Evolutionary conservation across 2,797 vertebrate genomes (phyloP), one percentile per base, ranked within the genome.

Genomic region (Sebastolobus alascanus): DNA sequence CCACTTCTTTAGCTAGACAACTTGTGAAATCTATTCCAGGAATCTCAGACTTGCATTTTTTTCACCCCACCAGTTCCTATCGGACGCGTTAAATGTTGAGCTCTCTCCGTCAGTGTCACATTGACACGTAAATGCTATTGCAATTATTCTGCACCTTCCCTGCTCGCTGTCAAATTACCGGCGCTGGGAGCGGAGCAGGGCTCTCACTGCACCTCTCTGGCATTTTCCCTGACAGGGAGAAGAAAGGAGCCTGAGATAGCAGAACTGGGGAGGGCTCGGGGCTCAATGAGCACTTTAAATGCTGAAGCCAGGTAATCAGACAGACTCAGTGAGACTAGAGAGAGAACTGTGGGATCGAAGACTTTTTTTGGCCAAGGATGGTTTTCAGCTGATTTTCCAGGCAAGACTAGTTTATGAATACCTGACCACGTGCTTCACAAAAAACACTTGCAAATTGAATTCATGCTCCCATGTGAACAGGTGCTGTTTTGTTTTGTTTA

Each of bases 81-180:
- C 40, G 55, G 77, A 89, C 61, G 69, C 13, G 20, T 88, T 91
- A 91, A 91, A 91, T 90, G 89, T 88, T 86, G 84, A 84, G 84
- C 79, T 87, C 89, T 81, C 79, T 87, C 89, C 54, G 68, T 88
- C 89, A 77, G 90, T 90, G 89, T 93, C 92, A 93, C 88, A 90
- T 82, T 91, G 92, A 92, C 89, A 89, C 84, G 66, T 91, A 93
- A 93, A 93, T 91, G 92, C 90, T 95, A 93, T 90, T 92, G 93
- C 90, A 94, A 94, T 95, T 95, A 95, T 92, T 91, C 86, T 82
- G 80, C 82, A 79, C 85, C 87, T 87, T 89, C 90, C 88, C 84
- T 84, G 84, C 90, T 92, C 27, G 66, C 93, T 94, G 94, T 94
- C 94, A 95, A 94, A 94, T 94, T 94, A 93, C 87, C 85, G 65